Conservation (phyloP, 1,140 invertebrate genomes). For the Cotesia chilonis region DNA sequence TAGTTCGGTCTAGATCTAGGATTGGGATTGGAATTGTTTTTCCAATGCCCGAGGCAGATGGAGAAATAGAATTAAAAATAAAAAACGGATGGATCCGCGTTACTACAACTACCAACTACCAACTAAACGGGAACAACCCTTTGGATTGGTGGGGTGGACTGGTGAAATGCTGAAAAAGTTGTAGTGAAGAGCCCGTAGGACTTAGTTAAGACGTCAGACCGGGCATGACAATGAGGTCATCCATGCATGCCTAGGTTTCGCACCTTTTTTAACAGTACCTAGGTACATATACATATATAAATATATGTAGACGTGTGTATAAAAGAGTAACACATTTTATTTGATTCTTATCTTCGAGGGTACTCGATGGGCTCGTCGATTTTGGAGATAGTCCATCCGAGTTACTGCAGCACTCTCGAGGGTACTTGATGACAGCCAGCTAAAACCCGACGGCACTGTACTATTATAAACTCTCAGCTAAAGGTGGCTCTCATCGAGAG, state of each 20-base stretch:
- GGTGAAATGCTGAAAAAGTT: no score
- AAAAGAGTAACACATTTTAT: slow-evolving; percentile 44
- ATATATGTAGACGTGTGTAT: no score
- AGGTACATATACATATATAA: no score
- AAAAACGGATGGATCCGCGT: slow-evolving; percentile 16
- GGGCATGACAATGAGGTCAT: slow-evolving; percentile 60
- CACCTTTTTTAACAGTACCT: slow-evolving; percentile 54
- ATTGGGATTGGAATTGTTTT: slow-evolving; percentile 5
- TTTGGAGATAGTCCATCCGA: slow-evolving; percentile 57
- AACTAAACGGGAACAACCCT: slow-evolving; percentile 6
- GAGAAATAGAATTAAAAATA: slow-evolving; percentile 23
- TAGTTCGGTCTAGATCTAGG: background rate
- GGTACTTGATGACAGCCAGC: slow-evolving; percentile 48
- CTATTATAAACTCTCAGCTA: background rate
- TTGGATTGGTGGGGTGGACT: background rate
- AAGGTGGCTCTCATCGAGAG: no score
- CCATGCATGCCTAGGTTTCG: slow-evolving; percentile 63
- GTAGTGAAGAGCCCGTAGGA: slow-evolving; percentile 37
- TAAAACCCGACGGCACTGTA: slow-evolving; percentile 43
- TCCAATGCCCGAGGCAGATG: slow-evolving; percentile 28
- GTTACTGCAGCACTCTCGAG: slow-evolving; percentile 46
- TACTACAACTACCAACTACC: background rate
- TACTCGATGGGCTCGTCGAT: slow-evolving; percentile 63
- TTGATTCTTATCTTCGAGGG: slow-evolving; percentile 65
- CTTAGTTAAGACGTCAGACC: slow-evolving; percentile 66